Base-by-base conservation (phyloP, 2,113 vertebrate genomes). In the Psilopogon haemacephalus region DNA sequence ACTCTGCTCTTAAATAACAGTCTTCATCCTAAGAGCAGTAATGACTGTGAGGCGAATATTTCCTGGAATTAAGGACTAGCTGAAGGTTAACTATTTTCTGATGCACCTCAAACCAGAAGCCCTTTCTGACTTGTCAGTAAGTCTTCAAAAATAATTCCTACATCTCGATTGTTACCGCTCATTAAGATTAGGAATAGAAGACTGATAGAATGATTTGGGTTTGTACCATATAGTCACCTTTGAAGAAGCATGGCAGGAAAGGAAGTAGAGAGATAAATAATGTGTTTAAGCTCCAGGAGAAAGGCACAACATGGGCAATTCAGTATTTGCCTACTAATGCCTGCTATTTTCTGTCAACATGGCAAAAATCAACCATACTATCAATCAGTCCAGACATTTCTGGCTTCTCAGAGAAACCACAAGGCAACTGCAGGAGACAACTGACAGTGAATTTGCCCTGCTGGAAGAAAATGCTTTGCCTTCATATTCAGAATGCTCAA, bases 41-140 rank as follows among this genome's bases (percentile, higher is more conserved):
- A 69, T 16, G 24, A 74, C 80, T 55, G 19, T 40, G 67, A 62
- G 44, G 56, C 90, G 89, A 85, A 76, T 40, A 38, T 89, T 93
- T 95, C 90, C 87, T 88, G 70, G 33, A 13, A 87, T 86, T 93
- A 91, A 73, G 70, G 52, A 83, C 54, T 78, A 74, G 48, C n/a
- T 93, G 89, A 83, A 94, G 62, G 77, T 79, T 94, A 96, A 93
- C 0, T 1, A 87, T 78, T 73, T 87, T 91, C 74, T 95, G 86
- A 54, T 69, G 42, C 52, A 91, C 38, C 69, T 96, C 84, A 94
- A 50, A 85, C n/a, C 48, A 88, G 60, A 40, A 73, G 33, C 37
- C 87, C 42, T 60, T 80, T 15, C 35, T 5, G 17, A 38, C 50
- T 77, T 52, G 60, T 52, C 69, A 60, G 60, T 69, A 86, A 81